A percentile compares a stretch with the other conserved stretches of the same genome.
phyloP scores from a whole-genome alignment of 2,888 invertebrate species.

The Steinernema carpocapsae region DNA sequence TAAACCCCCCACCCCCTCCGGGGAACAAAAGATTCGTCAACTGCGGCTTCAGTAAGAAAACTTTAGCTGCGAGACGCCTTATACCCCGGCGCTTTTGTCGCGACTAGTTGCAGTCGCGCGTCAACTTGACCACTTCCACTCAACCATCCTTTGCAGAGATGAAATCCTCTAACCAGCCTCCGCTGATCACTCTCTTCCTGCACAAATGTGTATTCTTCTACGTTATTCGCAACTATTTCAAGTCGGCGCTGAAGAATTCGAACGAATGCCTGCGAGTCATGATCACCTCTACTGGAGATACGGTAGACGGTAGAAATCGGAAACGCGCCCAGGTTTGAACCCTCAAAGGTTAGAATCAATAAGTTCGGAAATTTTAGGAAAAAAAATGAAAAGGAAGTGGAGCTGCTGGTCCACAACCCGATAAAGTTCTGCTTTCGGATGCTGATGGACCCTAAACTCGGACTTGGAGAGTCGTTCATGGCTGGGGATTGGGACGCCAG shows the following conservation, averaged over 20 bases:
- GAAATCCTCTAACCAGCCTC: slow-evolving; percentile 22
- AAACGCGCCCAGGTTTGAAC: background rate
- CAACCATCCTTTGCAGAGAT: background rate
- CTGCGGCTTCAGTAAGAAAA: slow-evolving; percentile 22
- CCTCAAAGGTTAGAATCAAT: too few relatives aligned
- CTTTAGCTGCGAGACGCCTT: slow-evolving; percentile 18
- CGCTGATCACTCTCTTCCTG: slow-evolving; percentile 9
- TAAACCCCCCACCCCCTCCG: slow-evolving; percentile 1
- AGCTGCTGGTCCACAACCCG: slow-evolving; percentile 51
- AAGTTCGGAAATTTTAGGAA: too few relatives aligned
- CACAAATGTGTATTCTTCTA: slow-evolving; percentile 11
- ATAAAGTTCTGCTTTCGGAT: slow-evolving; percentile 57
- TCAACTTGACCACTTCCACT: background rate
- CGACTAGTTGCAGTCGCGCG: slow-evolving; percentile 26
- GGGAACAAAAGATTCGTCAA: slow-evolving; percentile 9
- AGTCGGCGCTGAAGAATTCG: slow-evolving; percentile 10
- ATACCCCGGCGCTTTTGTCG: background rate
- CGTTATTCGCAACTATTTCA: slow-evolving; percentile 6
- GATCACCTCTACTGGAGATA: slow-evolving; percentile 14
- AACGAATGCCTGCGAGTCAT: background rate
- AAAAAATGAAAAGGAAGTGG: background rate
- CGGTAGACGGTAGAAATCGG: slow-evolving; percentile 9
- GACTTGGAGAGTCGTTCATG: slow-evolving; percentile 61
- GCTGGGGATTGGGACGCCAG: slow-evolving; percentile 55
- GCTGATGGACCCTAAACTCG: slow-evolving; percentile 59